Conservation (phyloP, 2,888 invertebrate genomes). For the Athalia cordata region DNA sequence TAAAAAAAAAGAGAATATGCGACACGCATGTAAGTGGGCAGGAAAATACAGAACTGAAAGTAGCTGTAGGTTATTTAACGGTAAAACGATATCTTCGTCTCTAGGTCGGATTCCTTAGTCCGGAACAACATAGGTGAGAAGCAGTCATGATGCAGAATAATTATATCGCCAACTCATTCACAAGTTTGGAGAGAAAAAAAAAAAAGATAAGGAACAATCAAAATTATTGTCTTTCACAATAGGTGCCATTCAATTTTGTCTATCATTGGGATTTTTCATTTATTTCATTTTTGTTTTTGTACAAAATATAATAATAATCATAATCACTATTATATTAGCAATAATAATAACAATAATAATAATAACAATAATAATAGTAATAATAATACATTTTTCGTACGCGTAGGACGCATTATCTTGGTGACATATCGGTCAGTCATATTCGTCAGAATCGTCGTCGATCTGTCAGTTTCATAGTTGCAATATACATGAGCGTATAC, state of each 20-base stretch:
- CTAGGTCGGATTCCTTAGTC: slow-evolving; percentile 39
- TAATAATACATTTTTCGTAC: not conserved
- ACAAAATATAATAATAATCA: too few relatives aligned
- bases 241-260: too few relatives aligned
- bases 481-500: not conserved
- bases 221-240: too few relatives aligned
- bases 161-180: not conserved
- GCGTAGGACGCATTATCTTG: not conserved
- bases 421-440: too few relatives aligned
- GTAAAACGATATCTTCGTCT: slow-evolving; percentile 52
- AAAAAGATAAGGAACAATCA: too few relatives aligned
- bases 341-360: too few relatives aligned
- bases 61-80: slow-evolving; percentile 52
- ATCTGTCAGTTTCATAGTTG: too few relatives aligned
- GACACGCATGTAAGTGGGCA: slow-evolving; percentile 23
- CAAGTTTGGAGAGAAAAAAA: not conserved
- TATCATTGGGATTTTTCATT: too few relatives aligned
- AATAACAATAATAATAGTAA: not conserved
- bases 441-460: too few relatives aligned
- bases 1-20: slow-evolving; percentile 15
- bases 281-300: too few relatives aligned
- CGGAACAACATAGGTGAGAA: slow-evolving; percentile 8
- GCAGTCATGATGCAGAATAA: not conserved
- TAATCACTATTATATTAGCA: too few relatives aligned
- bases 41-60: slow-evolving; percentile 32